Base-by-base conservation (phyloP, 1,140 invertebrate species). In the Drosophila athabasca region DNA sequence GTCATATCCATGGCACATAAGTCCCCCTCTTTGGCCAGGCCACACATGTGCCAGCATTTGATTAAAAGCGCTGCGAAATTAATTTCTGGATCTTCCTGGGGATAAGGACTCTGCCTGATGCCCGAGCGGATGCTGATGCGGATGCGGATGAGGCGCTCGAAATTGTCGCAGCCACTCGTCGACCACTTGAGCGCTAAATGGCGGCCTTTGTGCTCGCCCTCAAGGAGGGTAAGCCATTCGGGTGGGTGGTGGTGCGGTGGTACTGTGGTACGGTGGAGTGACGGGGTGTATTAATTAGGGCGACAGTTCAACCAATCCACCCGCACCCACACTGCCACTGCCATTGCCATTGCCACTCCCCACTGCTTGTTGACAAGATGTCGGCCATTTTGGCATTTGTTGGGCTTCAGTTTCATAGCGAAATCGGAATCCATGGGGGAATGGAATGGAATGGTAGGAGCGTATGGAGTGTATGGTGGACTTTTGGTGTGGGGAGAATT, bases 1-100 rank as follows among this genome's bases (percentile, higher is more conserved):
- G 4, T 17, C 49, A 82, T 74, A 77, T 82, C 74, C 65, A 75
- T 78, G 76, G 62, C 73, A 76, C 71, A 75, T 75, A 75, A 75
- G 57, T 57, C 60, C 51, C 29, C 8, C 24, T 26, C 24, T 26
- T 26, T 26, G 24, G 24, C 24, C 24, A 26, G 24, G 24, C 24
- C 24, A 6, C 24, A 26, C 24, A 90, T 90, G 89, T 90, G 88
- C 77, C 88, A 90, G 88, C 77, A 89, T 88, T 90, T 90, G 79
- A 90, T 90, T 90, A 90, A 90, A 90, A 87, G 79, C 75, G 71
- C 79, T 79, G 75, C 70, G 53, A 79, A 88, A 88, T 88, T 88
- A 83, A 88, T 88, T 83, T 83, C 80, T 60, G 46, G 41, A 44
- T 73, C 71, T 62, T 50, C 19, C 19, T 22, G 41, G 13, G 35